Conservation (phyloP, 2,888 invertebrate genomes). For the Chymomyza fuscimana region DNA sequence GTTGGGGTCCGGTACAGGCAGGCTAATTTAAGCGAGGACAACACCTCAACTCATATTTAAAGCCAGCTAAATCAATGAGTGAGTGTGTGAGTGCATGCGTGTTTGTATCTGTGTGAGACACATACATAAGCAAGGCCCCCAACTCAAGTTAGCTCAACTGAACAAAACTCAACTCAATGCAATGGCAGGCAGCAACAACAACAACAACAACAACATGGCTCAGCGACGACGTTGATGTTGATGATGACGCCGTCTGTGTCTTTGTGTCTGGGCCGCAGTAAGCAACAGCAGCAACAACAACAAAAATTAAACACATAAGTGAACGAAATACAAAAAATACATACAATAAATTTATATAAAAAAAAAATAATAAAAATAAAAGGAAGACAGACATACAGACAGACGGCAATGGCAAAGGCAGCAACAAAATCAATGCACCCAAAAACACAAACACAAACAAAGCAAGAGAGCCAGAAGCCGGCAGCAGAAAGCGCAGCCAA, state of each 20-base stretch:
- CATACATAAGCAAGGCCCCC: slow-evolving; percentile 38
- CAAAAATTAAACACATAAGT: slow-evolving; percentile 71
- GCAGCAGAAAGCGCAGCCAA: slow-evolving; percentile 1
- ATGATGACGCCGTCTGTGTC: slow-evolving; percentile 48
- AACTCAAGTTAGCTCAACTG: slow-evolving; percentile 65
- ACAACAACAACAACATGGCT: not conserved
- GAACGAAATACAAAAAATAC: slow-evolving; percentile 44
- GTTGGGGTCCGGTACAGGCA: slow-evolving; percentile 1
- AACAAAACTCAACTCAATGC: slow-evolving; percentile 32
- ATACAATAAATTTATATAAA: slow-evolving; percentile 67
- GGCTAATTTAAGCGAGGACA: slow-evolving; percentile 77
- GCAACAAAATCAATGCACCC: slow-evolving; percentile 67
- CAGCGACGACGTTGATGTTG: slow-evolving; percentile 35
- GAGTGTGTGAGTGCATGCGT: slow-evolving; percentile 24
- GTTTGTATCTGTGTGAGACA: slow-evolving; percentile 47
- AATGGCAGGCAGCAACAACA: slow-evolving; percentile 22
- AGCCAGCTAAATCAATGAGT: slow-evolving; percentile 71
- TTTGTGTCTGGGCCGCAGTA: slow-evolving; percentile 76
- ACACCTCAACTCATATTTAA: slow-evolving; percentile 77
- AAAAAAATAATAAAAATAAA: slow-evolving; percentile 21
- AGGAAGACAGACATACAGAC: not conserved
- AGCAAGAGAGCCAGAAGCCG: slow-evolving; percentile 35
- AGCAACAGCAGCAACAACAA: slow-evolving; percentile 27
- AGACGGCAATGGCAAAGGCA: slow-evolving; percentile 12
- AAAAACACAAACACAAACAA: slow-evolving; percentile 25